These are phyloP conservation scores for Rhizoglyphus robini DNA, from an alignment of 1,140 invertebrate genomes.

Conservation along the genomic window DNA sequence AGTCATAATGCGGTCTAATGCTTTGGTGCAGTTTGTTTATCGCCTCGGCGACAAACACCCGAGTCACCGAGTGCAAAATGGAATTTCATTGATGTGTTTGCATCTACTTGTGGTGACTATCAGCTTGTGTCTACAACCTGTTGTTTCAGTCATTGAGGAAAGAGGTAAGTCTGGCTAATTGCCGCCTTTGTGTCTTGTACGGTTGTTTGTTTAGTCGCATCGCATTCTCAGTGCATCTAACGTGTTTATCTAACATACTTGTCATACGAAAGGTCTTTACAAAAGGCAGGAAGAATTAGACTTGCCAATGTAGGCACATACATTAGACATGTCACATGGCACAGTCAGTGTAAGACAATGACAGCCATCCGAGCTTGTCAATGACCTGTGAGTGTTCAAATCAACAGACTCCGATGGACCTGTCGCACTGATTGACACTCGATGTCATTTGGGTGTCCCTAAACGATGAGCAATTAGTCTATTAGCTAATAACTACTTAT, in stretches of 20 bases:
- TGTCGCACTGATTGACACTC: too few species aligned
- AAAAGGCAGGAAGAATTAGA: too few species aligned
- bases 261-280: background rate
- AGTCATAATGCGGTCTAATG: background rate
- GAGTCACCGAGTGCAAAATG: background rate
- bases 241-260: background rate
- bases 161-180: background rate
- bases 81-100: too few species aligned
- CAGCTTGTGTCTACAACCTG: background rate
- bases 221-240: background rate
- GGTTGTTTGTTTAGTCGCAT: constrained; percentile 4
- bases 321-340: too few species aligned
- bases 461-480: too few species aligned
- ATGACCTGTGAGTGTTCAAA: background rate
- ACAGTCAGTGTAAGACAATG: background rate
- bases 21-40: background rate
- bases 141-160: background rate
- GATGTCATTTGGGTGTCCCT: too few species aligned
- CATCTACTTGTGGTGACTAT: background rate
- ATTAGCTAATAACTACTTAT: too few species aligned
- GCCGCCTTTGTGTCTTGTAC: background rate
- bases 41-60: too few species aligned
- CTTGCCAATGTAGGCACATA: too few species aligned
- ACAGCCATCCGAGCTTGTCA: background rate
- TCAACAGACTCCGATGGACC: background rate